Conservation (phyloP, 92 coral and sea anemone genomes). For the Heteractis magnifica region DNA sequence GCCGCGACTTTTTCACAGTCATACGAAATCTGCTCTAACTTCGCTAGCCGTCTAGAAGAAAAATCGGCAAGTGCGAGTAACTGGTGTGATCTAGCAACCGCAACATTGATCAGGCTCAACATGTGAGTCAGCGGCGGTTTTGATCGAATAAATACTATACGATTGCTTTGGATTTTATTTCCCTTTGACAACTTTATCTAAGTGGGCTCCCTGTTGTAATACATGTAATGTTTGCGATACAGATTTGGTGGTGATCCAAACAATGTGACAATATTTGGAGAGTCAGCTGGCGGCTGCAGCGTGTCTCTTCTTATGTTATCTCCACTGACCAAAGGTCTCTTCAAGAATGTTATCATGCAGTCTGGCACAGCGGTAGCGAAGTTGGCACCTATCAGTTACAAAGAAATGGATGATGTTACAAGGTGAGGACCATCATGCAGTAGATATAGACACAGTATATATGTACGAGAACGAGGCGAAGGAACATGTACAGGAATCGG, state of each 20-base stretch:
- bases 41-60: too few species aligned
- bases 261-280: conserved; percentile 24
- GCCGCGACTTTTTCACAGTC: too few species aligned
- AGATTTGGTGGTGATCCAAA: conserved; percentile 23
- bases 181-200: background rate
- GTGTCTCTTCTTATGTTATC: conserved; percentile 17
- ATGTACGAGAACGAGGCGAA: too few species aligned
- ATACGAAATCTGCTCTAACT: too few species aligned
- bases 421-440: background rate
- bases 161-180: too few species aligned
- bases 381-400: conserved; percentile 4
- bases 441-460: too few species aligned
- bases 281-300: conserved; percentile 19
- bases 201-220: background rate
- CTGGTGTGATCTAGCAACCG: too few species aligned
- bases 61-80: too few species aligned
- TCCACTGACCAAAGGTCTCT: conserved; percentile 25
- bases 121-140: too few species aligned
- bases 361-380: conserved; percentile 3
- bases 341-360: conserved; percentile 7
- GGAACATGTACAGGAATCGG: too few species aligned
- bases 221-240: background rate
- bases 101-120: too few species aligned
- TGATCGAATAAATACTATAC: background rate
- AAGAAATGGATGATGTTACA: background rate